Evolutionary conservation across 2,797 vertebrate genomes (phyloP), one percentile per base, ranked within the genome.

Genomic region (Varecia variegata): DNA sequence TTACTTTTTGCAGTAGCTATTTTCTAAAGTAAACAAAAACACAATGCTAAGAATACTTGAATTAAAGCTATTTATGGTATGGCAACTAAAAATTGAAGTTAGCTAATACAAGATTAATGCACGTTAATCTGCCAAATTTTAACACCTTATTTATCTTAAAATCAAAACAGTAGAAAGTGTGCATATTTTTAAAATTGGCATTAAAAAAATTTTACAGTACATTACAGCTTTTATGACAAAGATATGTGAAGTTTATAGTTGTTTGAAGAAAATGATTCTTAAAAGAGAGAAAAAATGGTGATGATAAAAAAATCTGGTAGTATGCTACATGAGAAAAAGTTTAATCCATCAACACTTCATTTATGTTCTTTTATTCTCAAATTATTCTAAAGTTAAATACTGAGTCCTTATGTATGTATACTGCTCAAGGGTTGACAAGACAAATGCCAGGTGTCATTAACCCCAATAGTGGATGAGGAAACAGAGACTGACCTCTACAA

Each of bases 11-110:
- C 30, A 70, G 62, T 30, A 62, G 52, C 18, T 0, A 4, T 90
- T 97, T 97, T 97, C 93, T 90, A 82, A 97, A 96, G 27, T 89
- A 73, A 70, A 21, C 93, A 96, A 88, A 95, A 73, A 52, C 50
- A 20, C 86, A 70, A 71, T 82, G 10, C 9, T 83, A 67, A 58
- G 38, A 89, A 35, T 32, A 58, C 3, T n/a, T 90, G 11, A 93
- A 56, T 88, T 89, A 74, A 77, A 87, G 17, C 38, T 68, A 47
- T 52, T 82, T 47, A 79, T 10, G 56, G 7, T 67, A 52, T 21
- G 10, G 12, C 13, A 89, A 82, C 60, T 67, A 87, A 77, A 91
- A 91, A 9, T 74, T 81, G 52, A 92, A 89, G 79, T 83, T 83
- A 92, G 35, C 11, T 84, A 90, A 85, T n/a, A 86, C 1, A 56